phyloP scores from a whole-genome alignment of 2,888 invertebrate species.

The Smittia sp. region DNA sequence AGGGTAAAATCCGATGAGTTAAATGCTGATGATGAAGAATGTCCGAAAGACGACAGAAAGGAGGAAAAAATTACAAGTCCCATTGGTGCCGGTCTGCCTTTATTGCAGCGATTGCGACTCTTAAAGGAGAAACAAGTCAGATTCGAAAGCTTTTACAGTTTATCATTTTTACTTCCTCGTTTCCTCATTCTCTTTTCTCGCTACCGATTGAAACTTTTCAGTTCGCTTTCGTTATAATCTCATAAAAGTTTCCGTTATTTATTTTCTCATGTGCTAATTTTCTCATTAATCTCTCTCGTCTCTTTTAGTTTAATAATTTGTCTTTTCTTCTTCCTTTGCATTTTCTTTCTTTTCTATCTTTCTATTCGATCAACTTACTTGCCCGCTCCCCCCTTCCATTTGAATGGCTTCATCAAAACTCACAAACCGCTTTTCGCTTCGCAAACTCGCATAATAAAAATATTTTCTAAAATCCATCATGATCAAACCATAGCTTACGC shows the following conservation, averaged over 20 bases:
- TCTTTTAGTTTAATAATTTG: neutral
- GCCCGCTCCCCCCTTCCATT: neutral
- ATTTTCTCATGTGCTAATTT: neutral
- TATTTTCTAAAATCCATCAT: neutral
- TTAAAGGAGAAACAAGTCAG: slow-evolving; percentile 80
- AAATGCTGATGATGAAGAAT: slow-evolving; percentile 55
- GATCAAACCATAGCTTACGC: slow-evolving; percentile 32
- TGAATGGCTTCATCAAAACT: slow-evolving; percentile 30
- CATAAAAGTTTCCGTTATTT: neutral
- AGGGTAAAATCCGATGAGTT: slow-evolving; percentile 71
- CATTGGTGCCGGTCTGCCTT: slow-evolving; percentile 78
- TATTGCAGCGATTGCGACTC: slow-evolving; percentile 72
- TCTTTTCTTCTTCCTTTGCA: neutral
- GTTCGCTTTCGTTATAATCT: neutral
- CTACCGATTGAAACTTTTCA: neutral
- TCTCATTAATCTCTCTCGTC: neutral
- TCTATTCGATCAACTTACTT: neutral
- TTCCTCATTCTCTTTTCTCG: slow-evolving; percentile 8
- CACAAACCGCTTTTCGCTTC: neutral
- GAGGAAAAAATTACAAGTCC: slow-evolving; percentile 68
- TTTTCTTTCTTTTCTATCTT: neutral
- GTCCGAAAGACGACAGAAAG: slow-evolving; percentile 39
- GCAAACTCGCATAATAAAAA: neutral
- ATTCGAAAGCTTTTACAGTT: slow-evolving; percentile 7
- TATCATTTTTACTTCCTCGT: neutral